A percentile compares a stretch with the other conserved stretches of the same genome.
These are phyloP conservation scores for Anabas testudineus DNA, from an alignment of 2,797 vertebrate species.

Conservation along the genomic window DNA sequence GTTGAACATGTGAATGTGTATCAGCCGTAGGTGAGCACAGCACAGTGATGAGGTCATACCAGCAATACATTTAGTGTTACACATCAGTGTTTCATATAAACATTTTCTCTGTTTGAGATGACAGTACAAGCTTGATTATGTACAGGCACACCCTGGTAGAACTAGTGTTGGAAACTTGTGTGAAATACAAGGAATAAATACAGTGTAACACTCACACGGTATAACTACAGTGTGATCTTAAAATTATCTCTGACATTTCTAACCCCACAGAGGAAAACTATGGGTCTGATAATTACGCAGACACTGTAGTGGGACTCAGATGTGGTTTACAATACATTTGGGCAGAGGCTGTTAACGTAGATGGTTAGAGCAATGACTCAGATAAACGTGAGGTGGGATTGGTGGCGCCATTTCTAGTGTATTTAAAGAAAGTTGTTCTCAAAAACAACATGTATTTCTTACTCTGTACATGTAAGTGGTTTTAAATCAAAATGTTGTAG, in stretches of 20 bases:
- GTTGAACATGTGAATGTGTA: slow-evolving; percentile 4
- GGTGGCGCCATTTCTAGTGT: neutral
- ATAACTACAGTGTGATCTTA: slow-evolving; percentile 13
- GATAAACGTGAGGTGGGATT: slow-evolving; percentile 40
- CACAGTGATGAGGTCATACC: slow-evolving; percentile 30
- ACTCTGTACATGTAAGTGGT: neutral
- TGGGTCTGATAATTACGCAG: slow-evolving; percentile 12
- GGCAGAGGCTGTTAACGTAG: slow-evolving; percentile 8
- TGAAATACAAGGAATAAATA: slow-evolving; percentile 17
- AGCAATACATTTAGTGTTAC: slow-evolving; percentile 29
- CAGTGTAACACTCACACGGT: neutral
- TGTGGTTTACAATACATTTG: slow-evolving; percentile 44
- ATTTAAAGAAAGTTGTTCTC: neutral
- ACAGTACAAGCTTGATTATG: slow-evolving; percentile 25
- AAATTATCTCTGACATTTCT: slow-evolving; percentile 35
- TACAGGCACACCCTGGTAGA: slow-evolving; percentile 21
- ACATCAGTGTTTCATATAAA: slow-evolving; percentile 10
- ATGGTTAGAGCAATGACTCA: slow-evolving; percentile 40
- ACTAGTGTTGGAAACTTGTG: too few species aligned
- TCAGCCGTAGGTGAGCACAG: slow-evolving; percentile 25
- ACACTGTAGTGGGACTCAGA: slow-evolving; percentile 25
- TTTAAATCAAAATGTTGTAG: neutral
- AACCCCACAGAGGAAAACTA: slow-evolving; percentile 26
- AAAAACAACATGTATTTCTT: neutral
- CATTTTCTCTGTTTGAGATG: slow-evolving; percentile 10